Conservation (phyloP, 2,797 vertebrate species). For the Argya squamiceps region DNA sequence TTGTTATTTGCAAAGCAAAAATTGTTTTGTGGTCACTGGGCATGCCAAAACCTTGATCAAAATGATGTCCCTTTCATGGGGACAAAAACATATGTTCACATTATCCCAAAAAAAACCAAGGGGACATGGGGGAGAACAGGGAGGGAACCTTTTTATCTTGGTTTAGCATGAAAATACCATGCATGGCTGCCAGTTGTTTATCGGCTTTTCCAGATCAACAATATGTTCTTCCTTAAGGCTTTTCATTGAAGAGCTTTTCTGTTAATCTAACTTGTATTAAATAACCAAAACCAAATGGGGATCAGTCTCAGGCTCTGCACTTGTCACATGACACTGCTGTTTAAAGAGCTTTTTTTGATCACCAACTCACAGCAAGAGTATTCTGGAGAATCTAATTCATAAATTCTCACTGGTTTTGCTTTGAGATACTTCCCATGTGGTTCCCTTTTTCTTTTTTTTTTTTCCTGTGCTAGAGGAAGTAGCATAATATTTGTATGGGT, state of each 20-base stretch:
- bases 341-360: conserved; percentile 49
- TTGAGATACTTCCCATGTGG: not conserved
- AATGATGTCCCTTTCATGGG: conserved; percentile 32
- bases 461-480: not conserved
- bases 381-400: conserved; percentile 42
- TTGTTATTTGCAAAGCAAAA: conserved; percentile 42
- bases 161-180: conserved; percentile 50
- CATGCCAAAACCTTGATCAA: conserved; percentile 64
- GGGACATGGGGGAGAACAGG: not conserved
- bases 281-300: conserved; percentile 64
- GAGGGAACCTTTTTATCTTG: conserved; percentile 42
- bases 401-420: not conserved
- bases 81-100: conserved; percentile 50
- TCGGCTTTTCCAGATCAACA: conserved; percentile 59
- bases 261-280: conserved; percentile 34
- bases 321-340: conserved; percentile 4
- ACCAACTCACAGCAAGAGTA: conserved; percentile 20
- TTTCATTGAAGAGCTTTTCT: conserved; percentile 38
- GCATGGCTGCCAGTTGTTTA: conserved; percentile 59
- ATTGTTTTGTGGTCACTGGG: conserved; percentile 13
- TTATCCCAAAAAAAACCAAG: conserved; percentile 38
- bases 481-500: not conserved
- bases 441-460: not conserved
- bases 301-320: not conserved
- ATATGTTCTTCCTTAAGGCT: conserved; percentile 58